These are phyloP conservation scores for Macrostomum lignano DNA, from an alignment of 1,140 invertebrate species.

Conservation along the genomic window DNA sequence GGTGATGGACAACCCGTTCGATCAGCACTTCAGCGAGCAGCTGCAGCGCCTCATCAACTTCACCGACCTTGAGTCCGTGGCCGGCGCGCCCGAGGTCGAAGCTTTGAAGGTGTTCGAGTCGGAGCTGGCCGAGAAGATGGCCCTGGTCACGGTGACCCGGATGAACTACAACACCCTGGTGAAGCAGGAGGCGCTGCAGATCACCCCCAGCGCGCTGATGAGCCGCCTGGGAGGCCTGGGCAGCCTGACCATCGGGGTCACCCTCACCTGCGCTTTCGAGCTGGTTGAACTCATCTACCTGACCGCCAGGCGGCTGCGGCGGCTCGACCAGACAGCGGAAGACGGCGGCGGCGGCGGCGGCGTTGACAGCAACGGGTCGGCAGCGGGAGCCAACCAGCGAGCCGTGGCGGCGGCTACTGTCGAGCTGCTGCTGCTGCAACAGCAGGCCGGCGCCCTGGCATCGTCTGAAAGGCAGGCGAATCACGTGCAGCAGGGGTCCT, in stretches of 20 bases:
- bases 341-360: no score
- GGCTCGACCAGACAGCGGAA: no score
- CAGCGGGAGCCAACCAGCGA: no score
- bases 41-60: not conserved
- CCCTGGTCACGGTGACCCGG: not conserved
- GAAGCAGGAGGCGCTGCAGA: not conserved
- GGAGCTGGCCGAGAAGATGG: not conserved
- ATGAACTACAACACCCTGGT: not conserved
- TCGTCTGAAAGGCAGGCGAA: no score
- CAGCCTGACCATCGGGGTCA: not conserved
- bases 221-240: not conserved
- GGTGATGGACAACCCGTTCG: no score
- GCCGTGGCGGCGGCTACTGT: no score
- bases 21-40: no score
- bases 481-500: no score
- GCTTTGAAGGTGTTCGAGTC: not conserved
- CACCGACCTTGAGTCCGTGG: not conserved
- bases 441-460: no score
- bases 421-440: no score
- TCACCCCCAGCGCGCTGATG: not conserved
- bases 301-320: no score
- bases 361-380: no score
- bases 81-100: not conserved
- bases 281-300: slow-evolving; percentile 1
- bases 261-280: not conserved